Base-by-base conservation (phyloP, 2,888 invertebrate genomes). In the Apodemia duryi region DNA sequence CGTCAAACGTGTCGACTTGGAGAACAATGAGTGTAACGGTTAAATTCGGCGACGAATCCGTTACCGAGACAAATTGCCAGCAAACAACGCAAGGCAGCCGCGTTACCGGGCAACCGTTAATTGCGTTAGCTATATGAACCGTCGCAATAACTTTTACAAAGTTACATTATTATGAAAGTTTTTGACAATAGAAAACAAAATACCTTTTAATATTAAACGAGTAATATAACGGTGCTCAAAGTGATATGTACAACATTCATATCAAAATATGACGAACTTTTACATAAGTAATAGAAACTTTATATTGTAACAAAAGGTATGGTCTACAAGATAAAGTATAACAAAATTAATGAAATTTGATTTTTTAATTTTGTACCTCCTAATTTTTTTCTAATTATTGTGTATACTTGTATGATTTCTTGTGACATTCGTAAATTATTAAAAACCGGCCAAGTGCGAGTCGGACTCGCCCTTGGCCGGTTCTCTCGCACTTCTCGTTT, bases 81-180 rank as follows among this genome's bases (percentile, higher is more conserved):
- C n/a, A 60, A 60, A 60, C 60, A 60, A 6, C 60, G 29, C 32
- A 35, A 6, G 60, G n/a, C 51, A 21, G 7, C n/a, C 51, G 21
- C n/a, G 60, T 35, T 35, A 35, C 60, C 60, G 13, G 60, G 60
- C 35, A 60, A 60, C 35, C 32, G 35, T 60, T 60, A 32, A 60
- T 60, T 35, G 28, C 13, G 35, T n/a, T 60, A 60, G 35, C 35
- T 60, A 60, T 29, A 35, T 57, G 13, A 35, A 13, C 13, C 35
- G 13, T 11, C 46, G 5, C 13, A 51, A 51, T 21, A 21, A 21
- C 21, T 51, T 57, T 57, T 57, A 32, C 32, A 29, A 54, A 52
- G 54, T 57, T 13, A 57, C 11, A 29, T 57, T 29, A 52, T 57
- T 57, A 57, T 11, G 13, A 57, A 57, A 29, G 11, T 57, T 57